These are phyloP conservation scores for Heterohyrax brucei DNA, from an alignment of 2,797 vertebrate species.

Conservation along the genomic window DNA sequence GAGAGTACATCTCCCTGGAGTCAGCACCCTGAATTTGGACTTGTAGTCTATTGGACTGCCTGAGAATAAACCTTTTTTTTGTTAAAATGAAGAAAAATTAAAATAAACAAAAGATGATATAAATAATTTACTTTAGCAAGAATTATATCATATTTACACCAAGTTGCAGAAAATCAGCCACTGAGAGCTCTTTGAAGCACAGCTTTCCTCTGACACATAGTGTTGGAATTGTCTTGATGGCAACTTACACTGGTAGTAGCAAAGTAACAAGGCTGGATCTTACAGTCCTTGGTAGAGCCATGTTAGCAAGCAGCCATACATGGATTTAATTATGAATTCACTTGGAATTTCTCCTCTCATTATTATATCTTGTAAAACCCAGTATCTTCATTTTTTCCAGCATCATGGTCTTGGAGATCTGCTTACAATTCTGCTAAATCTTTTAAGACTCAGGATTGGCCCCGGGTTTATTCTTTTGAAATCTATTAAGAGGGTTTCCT, in stretches of 20 bases:
- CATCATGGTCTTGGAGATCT: conserved; percentile 70
- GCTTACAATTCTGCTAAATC: conserved; percentile 82
- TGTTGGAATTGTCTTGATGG: too few relatives aligned
- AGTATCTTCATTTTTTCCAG: conserved; percentile 66
- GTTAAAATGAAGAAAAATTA: too few relatives aligned
- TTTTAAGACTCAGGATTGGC: conserved; percentile 79
- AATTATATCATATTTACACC: background rate
- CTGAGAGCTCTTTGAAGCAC: too few relatives aligned
- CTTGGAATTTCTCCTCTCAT: conserved; percentile 51
- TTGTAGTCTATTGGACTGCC: too few relatives aligned
- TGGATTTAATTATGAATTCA: conserved; percentile 50
- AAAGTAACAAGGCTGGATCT: background rate
- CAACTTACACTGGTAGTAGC: background rate
- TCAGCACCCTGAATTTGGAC: too few relatives aligned
- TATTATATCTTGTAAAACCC: conserved; percentile 39
- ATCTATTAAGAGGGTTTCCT: conserved; percentile 83
- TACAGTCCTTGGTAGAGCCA: background rate
- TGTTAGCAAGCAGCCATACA: background rate
- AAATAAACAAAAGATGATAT: background rate
- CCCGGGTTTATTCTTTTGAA: conserved; percentile 79
- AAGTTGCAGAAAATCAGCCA: background rate
- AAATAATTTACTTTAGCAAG: conserved; percentile 34
- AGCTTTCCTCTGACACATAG: too few relatives aligned
- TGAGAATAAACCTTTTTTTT: too few relatives aligned
- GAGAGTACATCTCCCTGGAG: too few relatives aligned